Evolutionary conservation across 2,888 invertebrate genomes (phyloP), one percentile per base, ranked within the genome.

Genomic region (Stegana nigrithorax): DNA sequence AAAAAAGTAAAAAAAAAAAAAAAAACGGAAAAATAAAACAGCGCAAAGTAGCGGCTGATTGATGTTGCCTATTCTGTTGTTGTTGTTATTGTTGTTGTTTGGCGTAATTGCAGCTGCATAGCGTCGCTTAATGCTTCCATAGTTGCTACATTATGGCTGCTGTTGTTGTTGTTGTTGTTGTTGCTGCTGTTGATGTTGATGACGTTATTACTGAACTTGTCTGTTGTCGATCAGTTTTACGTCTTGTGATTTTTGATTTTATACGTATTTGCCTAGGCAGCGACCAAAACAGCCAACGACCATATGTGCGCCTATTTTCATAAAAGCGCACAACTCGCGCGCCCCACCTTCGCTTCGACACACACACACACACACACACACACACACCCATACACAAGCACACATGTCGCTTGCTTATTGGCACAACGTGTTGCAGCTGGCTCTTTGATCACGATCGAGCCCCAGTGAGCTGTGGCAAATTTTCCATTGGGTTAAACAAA

Each of bases 401-500:
- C n/a, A 8, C 32, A 32, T 2, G n/a, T 8, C 32, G n/a, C 32
- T n/a, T 8, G n/a, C 32, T 32, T 12, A 12, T 32, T 32, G 32
- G 32, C 44, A 44, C 19, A 47, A 47, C 14, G 25, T 47, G 25
- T 23, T 47, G 47, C 47, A 47, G 47, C 47, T 47, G n/a, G 25
- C 25, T 47, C 53, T 55, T 55, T 55, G 53, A 55, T 55, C 53
- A 36, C 12, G 26, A 56, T 19, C 26, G 14, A 14, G 12, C 17
- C n/a, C 26, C 51, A 5, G 51, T 10, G 12, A n/a, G 29, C 25
- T 10, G 58, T n/a, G 6, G 45, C 44, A 68, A 56, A 32, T 55
- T 66, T 67, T 62, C 67, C 71, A 67, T 67, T 71, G 63, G 53
- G 53, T 55, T 55, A 55, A 55, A 32, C 21, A 55, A 55, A 72